phyloP scores from a whole-genome alignment of 2,888 invertebrate genomes.

The Bellardia bayeri region DNA sequence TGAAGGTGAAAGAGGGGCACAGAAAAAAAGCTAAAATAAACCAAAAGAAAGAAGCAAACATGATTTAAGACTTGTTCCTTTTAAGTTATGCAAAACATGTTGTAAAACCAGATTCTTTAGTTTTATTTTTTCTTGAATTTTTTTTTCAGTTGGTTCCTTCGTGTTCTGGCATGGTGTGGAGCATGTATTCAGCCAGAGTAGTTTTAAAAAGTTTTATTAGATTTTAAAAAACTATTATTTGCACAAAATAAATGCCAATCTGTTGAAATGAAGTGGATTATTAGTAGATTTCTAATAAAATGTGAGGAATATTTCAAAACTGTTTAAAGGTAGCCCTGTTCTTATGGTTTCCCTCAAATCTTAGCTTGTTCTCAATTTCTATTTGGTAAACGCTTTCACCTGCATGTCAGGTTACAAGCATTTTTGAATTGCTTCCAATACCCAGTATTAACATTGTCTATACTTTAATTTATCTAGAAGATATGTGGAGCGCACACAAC shows the following conservation, averaged over 20 bases:
- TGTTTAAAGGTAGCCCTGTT: not conserved
- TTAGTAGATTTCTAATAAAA: not conserved
- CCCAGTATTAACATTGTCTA: not conserved
- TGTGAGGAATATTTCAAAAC: not conserved
- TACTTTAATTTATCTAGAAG: not conserved
- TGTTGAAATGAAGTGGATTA: not conserved
- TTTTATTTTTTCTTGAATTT: constrained; percentile 16
- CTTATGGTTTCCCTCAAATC: not conserved
- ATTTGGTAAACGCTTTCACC: not conserved
- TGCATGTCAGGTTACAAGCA: not conserved
- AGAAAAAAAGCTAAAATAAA: constrained; percentile 7
- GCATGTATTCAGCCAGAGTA: constrained; percentile 12
- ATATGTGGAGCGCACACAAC: not conserved
- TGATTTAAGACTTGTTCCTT: constrained; percentile 73
- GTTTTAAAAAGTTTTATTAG: constrained; percentile 37
- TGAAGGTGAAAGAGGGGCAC: not conserved
- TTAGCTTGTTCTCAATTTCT: not conserved
- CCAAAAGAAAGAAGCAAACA: constrained; percentile 61
- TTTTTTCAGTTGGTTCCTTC: constrained; percentile 14
- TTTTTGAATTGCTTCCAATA: constrained; percentile 2
- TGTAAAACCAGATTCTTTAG: constrained; percentile 72
- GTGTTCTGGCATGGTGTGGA: constrained; percentile 6
- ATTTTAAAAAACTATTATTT: constrained; percentile 4
- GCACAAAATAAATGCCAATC: not conserved
- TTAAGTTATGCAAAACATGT: constrained; percentile 74